These are phyloP conservation scores for Vidua chalybeata DNA, from an alignment of 2,113 vertebrate species.

Conservation along the genomic window DNA sequence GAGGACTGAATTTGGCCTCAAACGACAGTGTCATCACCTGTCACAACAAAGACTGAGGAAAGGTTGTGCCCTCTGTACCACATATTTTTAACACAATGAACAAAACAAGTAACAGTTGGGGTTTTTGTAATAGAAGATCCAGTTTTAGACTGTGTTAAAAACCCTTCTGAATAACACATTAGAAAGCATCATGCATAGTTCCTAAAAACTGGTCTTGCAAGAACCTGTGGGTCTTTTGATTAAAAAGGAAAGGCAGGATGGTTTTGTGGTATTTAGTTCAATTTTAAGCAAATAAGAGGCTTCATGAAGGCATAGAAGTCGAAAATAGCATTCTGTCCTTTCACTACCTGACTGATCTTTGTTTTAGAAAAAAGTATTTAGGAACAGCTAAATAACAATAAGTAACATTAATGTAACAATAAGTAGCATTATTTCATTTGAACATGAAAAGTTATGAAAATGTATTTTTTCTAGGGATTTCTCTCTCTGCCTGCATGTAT, in stretches of 20 bases:
- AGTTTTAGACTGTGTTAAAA: constrained; percentile 1
- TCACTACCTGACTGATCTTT: constrained; percentile 7
- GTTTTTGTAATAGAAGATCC: background rate
- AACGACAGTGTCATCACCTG: background rate
- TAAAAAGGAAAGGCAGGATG: constrained; percentile 27
- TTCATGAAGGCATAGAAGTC: constrained; percentile 35
- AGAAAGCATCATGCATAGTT: background rate
- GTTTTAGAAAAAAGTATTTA: background rate
- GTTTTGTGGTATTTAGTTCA: constrained; percentile 53
- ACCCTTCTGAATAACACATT: constrained; percentile 33
- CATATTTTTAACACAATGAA: background rate
- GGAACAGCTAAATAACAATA: background rate
- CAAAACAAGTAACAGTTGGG: background rate
- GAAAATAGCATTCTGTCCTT: background rate
- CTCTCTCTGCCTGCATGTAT: background rate
- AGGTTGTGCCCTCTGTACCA: background rate
- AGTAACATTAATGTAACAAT: background rate
- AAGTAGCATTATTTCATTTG: constrained; percentile 7
- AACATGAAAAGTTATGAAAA: background rate
- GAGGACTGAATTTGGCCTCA: background rate
- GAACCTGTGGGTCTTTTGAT: constrained; percentile 41
- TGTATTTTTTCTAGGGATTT: background rate
- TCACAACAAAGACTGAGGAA: constrained; percentile 2
- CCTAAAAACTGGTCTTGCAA: background rate
- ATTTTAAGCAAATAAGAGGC: constrained; percentile 40